Evolutionary conservation across 2,113 vertebrate species (phyloP).

Genomic region (Phocoena sinus): DNA sequence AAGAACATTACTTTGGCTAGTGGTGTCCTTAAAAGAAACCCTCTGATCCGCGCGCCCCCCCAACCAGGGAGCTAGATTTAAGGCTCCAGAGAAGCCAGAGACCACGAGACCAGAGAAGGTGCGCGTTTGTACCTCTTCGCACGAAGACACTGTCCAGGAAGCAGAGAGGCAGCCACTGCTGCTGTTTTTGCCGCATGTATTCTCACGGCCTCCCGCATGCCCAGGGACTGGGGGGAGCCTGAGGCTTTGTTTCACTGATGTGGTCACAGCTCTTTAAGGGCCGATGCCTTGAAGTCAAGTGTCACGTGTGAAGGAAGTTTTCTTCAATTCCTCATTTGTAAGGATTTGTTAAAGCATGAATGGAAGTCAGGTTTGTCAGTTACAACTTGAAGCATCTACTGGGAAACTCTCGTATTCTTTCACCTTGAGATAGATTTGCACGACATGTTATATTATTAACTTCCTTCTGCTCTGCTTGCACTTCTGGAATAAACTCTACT

Average conservation of each 20-base stretch:
- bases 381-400: neutral
- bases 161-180: neutral
- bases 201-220: neutral
- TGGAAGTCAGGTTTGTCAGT: neutral
- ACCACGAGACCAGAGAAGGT: neutral
- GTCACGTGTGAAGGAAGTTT: neutral
- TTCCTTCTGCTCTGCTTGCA: neutral
- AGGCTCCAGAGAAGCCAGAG: neutral
- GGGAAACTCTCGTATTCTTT: neutral
- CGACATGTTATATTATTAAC: neutral
- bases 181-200: neutral
- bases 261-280: neutral
- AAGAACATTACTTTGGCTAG: neutral
- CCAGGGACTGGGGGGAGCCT: neutral
- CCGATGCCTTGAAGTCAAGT: neutral
- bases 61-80: neutral
- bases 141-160: neutral
- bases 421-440: neutral
- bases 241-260: slow-evolving; percentile 9
- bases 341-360: neutral
- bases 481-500: neutral
- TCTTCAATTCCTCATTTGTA: neutral
- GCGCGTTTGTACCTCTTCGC: neutral
- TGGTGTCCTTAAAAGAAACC: neutral
- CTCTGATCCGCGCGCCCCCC: neutral